Evolutionary conservation across 2,888 invertebrate species (phyloP), one percentile per base, ranked within the genome.

Genomic region (Psococerastis gibbosa): DNA sequence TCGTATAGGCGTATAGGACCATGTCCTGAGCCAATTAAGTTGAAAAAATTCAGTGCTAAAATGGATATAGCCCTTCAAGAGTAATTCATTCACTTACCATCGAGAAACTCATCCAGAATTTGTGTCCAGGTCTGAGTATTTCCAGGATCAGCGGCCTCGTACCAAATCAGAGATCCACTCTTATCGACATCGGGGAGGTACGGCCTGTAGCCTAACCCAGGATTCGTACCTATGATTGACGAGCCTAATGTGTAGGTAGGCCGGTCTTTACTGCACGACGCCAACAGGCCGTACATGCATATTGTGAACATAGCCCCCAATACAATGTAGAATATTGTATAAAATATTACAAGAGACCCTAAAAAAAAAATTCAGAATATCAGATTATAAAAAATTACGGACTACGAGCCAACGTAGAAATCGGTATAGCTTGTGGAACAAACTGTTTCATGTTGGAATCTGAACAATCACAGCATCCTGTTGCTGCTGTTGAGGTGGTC

Each of bases 341-440:
- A 97, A 69, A 95, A 97, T 1, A 78, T 50, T 17, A 80, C 56
- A 47, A 91, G 73, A 59, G 85, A 78, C 48, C 73, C 91, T 91
- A 72, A 52, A 54, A 49, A 45, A 54, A 52, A 33, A 17, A 16
- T 18, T 31, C 15, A 23, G 35, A 43, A 20, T 23, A 32, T n/a
- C n/a, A n/a, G n/a, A n/a, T n/a, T n/a, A n/a, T n/a, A n/a, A n/a
- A n/a, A n/a, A n/a, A n/a, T n/a, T n/a, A n/a, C n/a, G n/a, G n/a
- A n/a, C n/a, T n/a, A n/a, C n/a, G n/a, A n/a, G n/a, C n/a, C n/a
- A n/a, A n/a, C n/a, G n/a, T n/a, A n/a, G n/a, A n/a, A n/a, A n/a
- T n/a, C n/a, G n/a, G n/a, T n/a, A n/a, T n/a, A n/a, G n/a, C n/a
- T n/a, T n/a, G n/a, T n/a, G n/a, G n/a, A n/a, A n/a, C n/a, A n/a